These are phyloP conservation scores for Hylaeus volcanicus DNA, from an alignment of 1,140 invertebrate genomes.

Conservation along the genomic window DNA sequence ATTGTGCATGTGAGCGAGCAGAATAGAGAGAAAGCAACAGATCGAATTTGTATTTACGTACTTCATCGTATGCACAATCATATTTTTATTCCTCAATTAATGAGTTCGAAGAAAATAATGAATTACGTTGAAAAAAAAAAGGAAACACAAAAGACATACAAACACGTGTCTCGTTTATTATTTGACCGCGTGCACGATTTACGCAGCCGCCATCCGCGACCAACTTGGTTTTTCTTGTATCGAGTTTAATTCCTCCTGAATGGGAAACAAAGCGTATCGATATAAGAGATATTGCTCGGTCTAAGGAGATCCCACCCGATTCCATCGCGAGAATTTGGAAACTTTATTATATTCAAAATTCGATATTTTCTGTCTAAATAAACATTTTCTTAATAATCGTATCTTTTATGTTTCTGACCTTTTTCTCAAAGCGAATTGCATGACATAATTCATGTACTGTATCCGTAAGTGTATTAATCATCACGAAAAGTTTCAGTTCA, in stretches of 20 bases:
- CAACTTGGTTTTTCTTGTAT: not conserved
- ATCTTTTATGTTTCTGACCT: not conserved
- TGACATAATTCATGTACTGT: not conserved
- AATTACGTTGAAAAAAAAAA: not conserved
- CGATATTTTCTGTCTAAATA: constrained; percentile 50
- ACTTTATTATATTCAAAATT: constrained; percentile 49
- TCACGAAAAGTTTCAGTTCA: too few relatives aligned
- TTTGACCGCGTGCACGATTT: not conserved
- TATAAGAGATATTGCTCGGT: constrained; percentile 23
- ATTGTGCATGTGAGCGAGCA: constrained; percentile 35
- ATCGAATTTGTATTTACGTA: constrained; percentile 49
- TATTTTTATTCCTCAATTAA: constrained; percentile 48
- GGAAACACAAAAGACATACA: not conserved
- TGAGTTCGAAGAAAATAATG: not conserved
- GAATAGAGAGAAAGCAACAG: constrained; percentile 29
- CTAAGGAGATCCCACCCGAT: constrained; percentile 22
- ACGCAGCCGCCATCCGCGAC: not conserved
- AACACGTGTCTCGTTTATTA: not conserved
- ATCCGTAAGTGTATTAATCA: too few relatives aligned
- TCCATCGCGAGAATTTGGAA: constrained; percentile 37
- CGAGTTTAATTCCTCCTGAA: not conserved
- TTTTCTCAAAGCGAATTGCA: not conserved
- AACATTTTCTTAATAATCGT: constrained; percentile 43
- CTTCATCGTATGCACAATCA: constrained; percentile 61
- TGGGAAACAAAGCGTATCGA: not conserved